Base-by-base conservation (phyloP, 2,797 vertebrate genomes). In the Thalassophryne amazonica region DNA sequence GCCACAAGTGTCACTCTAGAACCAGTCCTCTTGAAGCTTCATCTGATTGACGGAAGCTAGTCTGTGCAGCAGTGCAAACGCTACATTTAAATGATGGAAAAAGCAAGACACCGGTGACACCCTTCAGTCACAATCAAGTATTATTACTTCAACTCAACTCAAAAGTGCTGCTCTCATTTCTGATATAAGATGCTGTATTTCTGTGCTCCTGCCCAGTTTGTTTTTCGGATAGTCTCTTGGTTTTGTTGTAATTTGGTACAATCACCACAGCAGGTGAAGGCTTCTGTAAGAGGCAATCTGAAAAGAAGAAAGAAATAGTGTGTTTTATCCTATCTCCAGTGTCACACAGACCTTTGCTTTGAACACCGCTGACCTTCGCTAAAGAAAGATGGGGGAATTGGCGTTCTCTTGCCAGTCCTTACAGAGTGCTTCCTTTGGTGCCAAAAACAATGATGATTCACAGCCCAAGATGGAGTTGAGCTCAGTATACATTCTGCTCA, bases 291-390 rank as follows among this genome's bases (percentile, higher is more conserved):
- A 31, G 39, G 15, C 35, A 17, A 25, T 43, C 25, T 20, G 12
- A 29, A 28, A 57, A 58, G 21, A 22, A 34, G 3, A 60, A 21
- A 24, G 30, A 28, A 20, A 7, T 4, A 1, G 18, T 45, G 28
- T 37, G 18, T 45, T 28, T 37, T 47, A 45, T 37, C 9, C 60
- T 38, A 49, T 35, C 28, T 27, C 34, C 15, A 39, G 23, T 12
- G 31, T 67, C 47, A 32, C 14, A 37, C 55, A 40, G 51, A 23
- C 45, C 34, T 49, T 33, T 43, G 39, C 35, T 43, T 50, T 33
- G 33, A 49, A 14, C 35, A 47, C 11, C 34, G 5, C 36, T 72
- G 70, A 78, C 80, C 70, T 81, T 81, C 76, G 22, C 51, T 40
- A 15, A 20, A 37, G 7, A 19, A 38, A 34, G 6, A 50, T 47